Percentiles rank a stretch among this genome's conserved stretches.
phyloP scores from a whole-genome alignment of 2,888 invertebrate genomes.

The Apodemia hepburni region DNA sequence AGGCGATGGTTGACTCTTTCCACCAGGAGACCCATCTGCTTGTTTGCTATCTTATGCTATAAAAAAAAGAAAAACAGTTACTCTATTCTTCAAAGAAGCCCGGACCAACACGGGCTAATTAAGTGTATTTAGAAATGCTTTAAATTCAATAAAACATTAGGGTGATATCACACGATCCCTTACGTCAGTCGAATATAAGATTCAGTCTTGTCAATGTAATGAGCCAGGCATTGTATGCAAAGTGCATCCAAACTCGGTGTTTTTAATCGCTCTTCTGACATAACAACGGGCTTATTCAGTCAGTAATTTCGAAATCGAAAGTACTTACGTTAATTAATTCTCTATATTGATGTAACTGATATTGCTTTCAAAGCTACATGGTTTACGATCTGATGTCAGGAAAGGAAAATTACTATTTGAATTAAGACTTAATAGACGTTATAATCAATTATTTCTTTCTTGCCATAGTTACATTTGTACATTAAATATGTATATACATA shows the following conservation, averaged over 20 bases:
- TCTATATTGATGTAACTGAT: not conserved
- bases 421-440: no score
- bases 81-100: no score
- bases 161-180: constrained; percentile 6
- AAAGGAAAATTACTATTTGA: not conserved
- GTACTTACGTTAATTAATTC: constrained; percentile 3
- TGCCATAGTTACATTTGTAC: no score
- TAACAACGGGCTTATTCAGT: constrained; percentile 7
- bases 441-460: no score
- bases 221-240: constrained; percentile 70
- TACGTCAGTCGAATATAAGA: constrained; percentile 14
- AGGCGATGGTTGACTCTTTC: no score
- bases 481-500: no score
- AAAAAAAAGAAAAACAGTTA: no score
- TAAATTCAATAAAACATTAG: constrained; percentile 4
- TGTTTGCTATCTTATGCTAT: no score
- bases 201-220: constrained; percentile 59
- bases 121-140: not conserved
- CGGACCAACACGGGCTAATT: no score
- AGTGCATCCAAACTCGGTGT: constrained; percentile 32
- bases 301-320: constrained; percentile 3
- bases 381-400: not conserved
- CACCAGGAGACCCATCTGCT: no score
- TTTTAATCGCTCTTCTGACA: constrained; percentile 24
- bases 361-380: not conserved